Conservation (phyloP, 2,113 vertebrate species). For the Apteryx mantelli region DNA sequence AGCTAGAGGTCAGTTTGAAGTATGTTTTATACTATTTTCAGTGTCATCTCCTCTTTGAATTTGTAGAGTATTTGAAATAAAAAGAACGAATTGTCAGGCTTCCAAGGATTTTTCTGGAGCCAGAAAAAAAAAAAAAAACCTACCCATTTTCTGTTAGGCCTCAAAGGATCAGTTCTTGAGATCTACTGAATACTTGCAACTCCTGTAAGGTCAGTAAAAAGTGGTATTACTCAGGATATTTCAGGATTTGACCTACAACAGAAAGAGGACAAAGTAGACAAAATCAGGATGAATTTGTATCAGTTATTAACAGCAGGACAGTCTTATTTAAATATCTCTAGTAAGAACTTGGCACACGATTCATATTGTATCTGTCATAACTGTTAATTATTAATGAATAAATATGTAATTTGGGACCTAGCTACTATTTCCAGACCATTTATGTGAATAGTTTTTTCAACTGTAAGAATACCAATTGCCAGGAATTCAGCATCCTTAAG, state of each 20-base stretch:
- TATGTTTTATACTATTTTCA: background rate
- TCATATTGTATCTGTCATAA: background rate
- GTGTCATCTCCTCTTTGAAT: background rate
- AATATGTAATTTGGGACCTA: background rate
- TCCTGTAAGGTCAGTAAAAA: background rate
- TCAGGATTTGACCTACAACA: background rate
- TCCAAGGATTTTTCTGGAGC: background rate
- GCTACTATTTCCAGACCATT: constrained; percentile 37
- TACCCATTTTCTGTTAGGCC: background rate
- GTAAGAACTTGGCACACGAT: background rate
- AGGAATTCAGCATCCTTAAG: background rate
- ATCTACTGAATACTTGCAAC: background rate
- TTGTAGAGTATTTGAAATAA: background rate
- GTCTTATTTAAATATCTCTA: background rate
- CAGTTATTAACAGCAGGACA: background rate
- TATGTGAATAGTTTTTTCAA: constrained; percentile 35
- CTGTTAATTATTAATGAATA: constrained; percentile 59
- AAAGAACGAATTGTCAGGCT: background rate
- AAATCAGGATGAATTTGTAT: background rate
- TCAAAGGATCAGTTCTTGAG: background rate
- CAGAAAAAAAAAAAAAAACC: background rate
- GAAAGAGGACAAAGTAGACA: background rate
- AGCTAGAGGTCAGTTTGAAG: background rate
- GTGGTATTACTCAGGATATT: background rate
- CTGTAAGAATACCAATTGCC: background rate